A percentile compares a stretch with the other conserved stretches of the same genome.
phyloP scores from a whole-genome alignment of 2,797 vertebrate species.

The Hyperoplus lanceolatus region DNA sequence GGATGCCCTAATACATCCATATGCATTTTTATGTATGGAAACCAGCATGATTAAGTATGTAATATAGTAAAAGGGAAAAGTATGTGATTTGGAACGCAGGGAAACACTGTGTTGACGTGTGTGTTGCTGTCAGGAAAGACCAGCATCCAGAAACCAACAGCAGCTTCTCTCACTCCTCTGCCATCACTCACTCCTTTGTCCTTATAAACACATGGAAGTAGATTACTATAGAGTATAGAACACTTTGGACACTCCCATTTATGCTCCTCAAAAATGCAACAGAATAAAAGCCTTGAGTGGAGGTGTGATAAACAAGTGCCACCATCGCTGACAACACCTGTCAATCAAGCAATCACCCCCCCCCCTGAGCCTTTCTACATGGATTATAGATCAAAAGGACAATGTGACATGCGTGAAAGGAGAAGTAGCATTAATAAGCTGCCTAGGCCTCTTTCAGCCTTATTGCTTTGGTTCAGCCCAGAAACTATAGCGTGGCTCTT shows the following conservation, averaged over 20 bases:
- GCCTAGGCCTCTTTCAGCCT: too few relatives aligned
- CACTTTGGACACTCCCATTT: background rate
- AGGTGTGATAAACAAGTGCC: constrained; percentile 8
- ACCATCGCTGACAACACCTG: background rate
- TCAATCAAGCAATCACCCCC: background rate
- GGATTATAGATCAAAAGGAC: too few relatives aligned
- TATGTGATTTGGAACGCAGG: too few relatives aligned
- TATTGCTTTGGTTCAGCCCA: too few relatives aligned
- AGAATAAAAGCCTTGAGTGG: background rate
- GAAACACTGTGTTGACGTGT: constrained; percentile 50
- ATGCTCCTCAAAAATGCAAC: background rate
- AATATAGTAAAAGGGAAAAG: too few relatives aligned
- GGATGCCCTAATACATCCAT: too few relatives aligned
- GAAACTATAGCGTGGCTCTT: too few relatives aligned
- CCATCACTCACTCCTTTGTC: constrained; percentile 27
- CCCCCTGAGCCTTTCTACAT: background rate
- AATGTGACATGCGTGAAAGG: too few relatives aligned
- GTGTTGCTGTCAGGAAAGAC: constrained; percentile 71
- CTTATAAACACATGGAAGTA: constrained; percentile 16
- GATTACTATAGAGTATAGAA: background rate
- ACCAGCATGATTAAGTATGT: too few relatives aligned
- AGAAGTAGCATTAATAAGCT: too few relatives aligned
- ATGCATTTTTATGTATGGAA: too few relatives aligned
- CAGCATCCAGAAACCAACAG: constrained; percentile 59
- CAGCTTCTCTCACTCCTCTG: constrained; percentile 27